Base-by-base conservation (phyloP, 2,113 vertebrate species). In the Peromyscus leucopus region DNA sequence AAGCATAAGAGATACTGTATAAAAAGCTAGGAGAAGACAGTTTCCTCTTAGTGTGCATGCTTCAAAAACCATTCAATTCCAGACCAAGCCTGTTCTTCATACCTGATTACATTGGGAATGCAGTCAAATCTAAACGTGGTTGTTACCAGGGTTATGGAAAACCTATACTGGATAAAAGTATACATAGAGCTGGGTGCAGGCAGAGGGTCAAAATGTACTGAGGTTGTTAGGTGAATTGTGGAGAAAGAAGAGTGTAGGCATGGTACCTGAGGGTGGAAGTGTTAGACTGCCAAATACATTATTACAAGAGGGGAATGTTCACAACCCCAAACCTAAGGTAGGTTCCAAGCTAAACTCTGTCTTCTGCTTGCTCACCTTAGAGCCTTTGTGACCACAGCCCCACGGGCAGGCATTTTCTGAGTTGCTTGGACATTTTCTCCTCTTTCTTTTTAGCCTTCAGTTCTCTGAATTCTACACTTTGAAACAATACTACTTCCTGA, bases 231-330 rank as follows among this genome's bases (percentile, higher is more conserved):
- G 9, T 36, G 17, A 31, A 46, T 76, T 33, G 3, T 55, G 2
- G 19, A 55, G 42, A 48, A 2, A 78, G 28, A 31, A 28, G 28
- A 16, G 31, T 78, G 46, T 11, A 19, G 21, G 15, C 26, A 10
- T 19, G 8, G 16, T 55, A 36, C 17, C 17, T 2, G 17, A 11
- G 9, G 0, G 9, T 57, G 9, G 2, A 57, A 33, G 1, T 4
- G 2, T 55, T n/a, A 57, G 15, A 2, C 33, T 80, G 31, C 17
- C 4, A 80, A 80, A 12, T 57, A 17, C 31, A 21, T 57, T 57
- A 57, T 80, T 80, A 57, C 51, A 31, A 31, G 16, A 80, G 1
- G 28, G 42, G 3, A 12, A 16, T 57, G 17, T 80, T 5, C 16
- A 22, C 57, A 55, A 55, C 19, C 28, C 8, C 46, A 79, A 79